Conservation (phyloP, 35 echinoderm and acorn worm species). For the Heliocidaris erythrogramma region DNA sequence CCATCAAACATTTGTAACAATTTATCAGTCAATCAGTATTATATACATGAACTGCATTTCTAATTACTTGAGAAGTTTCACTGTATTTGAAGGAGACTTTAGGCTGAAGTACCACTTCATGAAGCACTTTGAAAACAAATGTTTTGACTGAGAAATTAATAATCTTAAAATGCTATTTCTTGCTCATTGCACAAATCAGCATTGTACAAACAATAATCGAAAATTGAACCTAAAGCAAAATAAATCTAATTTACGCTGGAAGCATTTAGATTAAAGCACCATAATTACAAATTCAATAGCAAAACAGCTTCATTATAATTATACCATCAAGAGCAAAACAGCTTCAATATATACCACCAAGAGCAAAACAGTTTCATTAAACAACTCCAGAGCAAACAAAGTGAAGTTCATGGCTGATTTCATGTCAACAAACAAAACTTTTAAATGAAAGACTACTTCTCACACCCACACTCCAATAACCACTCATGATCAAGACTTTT, state of each 20-base stretch:
- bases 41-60: too few relatives aligned
- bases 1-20: too few relatives aligned
- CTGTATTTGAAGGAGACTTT: too few relatives aligned
- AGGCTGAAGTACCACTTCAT: too few relatives aligned
- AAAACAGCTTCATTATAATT: background rate
- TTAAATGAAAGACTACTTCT: slow-evolving; percentile 5
- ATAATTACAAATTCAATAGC: background rate
- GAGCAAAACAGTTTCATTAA: background rate
- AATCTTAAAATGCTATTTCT: too few relatives aligned
- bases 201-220: background rate
- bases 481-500: too few relatives aligned
- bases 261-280: background rate
- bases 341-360: background rate
- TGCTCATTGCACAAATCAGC: background rate
- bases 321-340: background rate
- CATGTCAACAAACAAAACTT: slow-evolving; percentile 10
- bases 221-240: background rate
- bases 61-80: too few relatives aligned
- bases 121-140: too few relatives aligned
- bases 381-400: background rate
- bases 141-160: too few relatives aligned
- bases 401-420: background rate
- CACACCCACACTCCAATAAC: background rate
- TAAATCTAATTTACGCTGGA: background rate
- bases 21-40: too few relatives aligned